Percentiles rank a stretch among this genome's conserved stretches.
Conservation (phyloP, 2,113 vertebrate genomes). For the Thinocorus orbignyianus region DNA sequence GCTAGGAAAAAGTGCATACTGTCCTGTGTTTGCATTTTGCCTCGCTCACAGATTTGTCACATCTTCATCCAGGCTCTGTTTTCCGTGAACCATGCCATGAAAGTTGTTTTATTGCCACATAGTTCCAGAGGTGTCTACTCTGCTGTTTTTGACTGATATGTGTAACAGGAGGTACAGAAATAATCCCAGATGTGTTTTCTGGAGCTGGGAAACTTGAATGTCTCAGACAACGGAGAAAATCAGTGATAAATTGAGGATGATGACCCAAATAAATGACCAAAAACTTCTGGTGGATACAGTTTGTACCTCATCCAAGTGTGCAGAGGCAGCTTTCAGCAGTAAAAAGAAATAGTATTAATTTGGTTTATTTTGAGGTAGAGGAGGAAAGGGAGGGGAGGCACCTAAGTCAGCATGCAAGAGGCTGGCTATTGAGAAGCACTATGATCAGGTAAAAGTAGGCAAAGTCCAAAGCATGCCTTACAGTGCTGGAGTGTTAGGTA, state of each 20-base stretch:
- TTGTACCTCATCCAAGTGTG: not conserved
- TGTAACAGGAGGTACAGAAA: not conserved
- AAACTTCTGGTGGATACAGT: not conserved
- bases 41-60: not conserved
- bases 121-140: not conserved
- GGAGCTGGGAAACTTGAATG: not conserved
- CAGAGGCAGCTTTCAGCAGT: not conserved
- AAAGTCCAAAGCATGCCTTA: not conserved
- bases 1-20: not conserved
- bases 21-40: not conserved
- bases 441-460: not conserved
- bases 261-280: not conserved
- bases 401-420: not conserved
- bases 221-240: not conserved
- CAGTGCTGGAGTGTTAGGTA: not conserved
- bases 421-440: not conserved
- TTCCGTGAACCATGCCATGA: not conserved
- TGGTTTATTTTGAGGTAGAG: not conserved
- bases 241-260: conserved; percentile 15
- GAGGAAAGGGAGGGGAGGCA: not conserved
- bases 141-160: not conserved
- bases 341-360: not conserved
- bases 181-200: not conserved
- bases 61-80: not conserved
- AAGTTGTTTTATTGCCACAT: not conserved